Conservation (phyloP, 1,140 invertebrate species). For the Sitobion miscanthi region DNA sequence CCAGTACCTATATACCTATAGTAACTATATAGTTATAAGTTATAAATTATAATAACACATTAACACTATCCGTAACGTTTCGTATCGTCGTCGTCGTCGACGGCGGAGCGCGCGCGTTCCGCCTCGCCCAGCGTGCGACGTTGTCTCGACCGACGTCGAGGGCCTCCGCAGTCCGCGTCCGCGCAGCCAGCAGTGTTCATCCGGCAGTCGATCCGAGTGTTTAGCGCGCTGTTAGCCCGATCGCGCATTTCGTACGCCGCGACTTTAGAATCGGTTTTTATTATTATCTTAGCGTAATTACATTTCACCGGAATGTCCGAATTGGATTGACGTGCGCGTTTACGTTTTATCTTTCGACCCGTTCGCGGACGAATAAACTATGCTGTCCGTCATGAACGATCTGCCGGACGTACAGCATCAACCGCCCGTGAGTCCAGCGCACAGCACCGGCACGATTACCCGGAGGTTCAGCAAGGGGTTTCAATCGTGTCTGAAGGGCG, state of each 20-base stretch:
- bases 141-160: neutral
- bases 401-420: constrained; percentile 44
- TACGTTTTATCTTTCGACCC: neutral
- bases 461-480: constrained; percentile 60
- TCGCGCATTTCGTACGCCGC: neutral
- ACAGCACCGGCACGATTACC: constrained; percentile 54
- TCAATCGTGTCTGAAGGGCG: constrained; percentile 60
- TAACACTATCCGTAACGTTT: neutral
- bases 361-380: neutral
- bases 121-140: neutral
- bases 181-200: constrained; percentile 16
- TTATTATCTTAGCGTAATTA: neutral
- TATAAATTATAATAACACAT: neutral
- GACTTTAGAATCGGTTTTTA: neutral
- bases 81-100: neutral
- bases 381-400: constrained; percentile 51
- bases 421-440: constrained; percentile 41
- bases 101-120: neutral
- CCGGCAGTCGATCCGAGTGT: neutral
- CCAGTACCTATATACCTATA: neutral
- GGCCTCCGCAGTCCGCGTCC: neutral
- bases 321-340: neutral
- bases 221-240: too few species aligned
- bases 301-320: neutral
- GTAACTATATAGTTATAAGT: neutral